Conservation (phyloP, 2,888 invertebrate genomes). For the Neoaliturus tenellus region DNA sequence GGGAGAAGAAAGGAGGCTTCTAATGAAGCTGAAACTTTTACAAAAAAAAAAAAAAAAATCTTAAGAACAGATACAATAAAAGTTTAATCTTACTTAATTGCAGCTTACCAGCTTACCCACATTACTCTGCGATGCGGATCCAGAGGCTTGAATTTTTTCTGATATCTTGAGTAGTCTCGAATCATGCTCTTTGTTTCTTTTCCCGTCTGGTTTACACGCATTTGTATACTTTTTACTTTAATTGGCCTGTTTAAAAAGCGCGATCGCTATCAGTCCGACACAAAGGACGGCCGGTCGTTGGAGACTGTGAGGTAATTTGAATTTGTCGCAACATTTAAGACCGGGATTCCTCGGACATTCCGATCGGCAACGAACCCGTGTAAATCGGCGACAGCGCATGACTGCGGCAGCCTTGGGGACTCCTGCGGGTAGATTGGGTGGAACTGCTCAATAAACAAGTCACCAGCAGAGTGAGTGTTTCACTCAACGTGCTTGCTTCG, state of each 20-base stretch:
- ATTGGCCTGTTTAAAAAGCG: background rate
- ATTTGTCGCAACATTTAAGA: slow-evolving; percentile 39
- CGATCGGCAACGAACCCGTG: slow-evolving; percentile 4
- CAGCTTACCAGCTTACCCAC: no score
- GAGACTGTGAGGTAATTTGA: slow-evolving; percentile 36
- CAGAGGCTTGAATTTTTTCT: no score
- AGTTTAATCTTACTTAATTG: no score
- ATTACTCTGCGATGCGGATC: no score
- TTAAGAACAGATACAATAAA: no score
- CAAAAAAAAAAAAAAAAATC: no score
- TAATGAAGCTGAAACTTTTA: no score
- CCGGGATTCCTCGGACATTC: slow-evolving; percentile 12
- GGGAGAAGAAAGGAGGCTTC: no score
- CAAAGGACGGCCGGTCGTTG: slow-evolving; percentile 19
- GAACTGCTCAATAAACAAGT: slow-evolving; percentile 3
- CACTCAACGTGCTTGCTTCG: no score
- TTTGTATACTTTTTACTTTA: background rate
- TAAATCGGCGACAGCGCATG: background rate
- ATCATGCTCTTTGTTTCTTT: no score
- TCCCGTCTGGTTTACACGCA: no score
- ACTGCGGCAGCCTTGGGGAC: background rate
- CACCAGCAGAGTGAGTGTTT: background rate
- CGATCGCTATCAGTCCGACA: background rate
- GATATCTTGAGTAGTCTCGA: no score
- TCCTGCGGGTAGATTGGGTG: background rate